Evolutionary conservation across 2,113 vertebrate species (phyloP), one percentile per base, ranked within the genome.

Genomic region (Empidonax traillii): DNA sequence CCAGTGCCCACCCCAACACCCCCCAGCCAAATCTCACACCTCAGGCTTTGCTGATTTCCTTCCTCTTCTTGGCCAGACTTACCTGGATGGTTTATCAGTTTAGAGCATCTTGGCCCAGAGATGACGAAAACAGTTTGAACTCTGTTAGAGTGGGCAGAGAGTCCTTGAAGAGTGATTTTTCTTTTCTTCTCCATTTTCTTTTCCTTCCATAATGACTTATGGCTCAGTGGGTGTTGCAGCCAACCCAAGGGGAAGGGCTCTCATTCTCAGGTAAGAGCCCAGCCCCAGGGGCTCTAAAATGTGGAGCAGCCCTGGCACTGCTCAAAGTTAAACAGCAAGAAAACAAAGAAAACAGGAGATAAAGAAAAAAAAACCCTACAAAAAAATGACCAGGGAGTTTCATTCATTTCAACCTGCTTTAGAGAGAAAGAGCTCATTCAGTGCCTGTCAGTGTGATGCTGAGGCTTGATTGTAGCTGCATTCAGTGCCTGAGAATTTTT

Each of bases 221-320:
- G 22, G 39, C 43, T 68, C 35, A 6, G 33, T 24, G 27, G 39
- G 4, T 46, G 30, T 43, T 83, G 47, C 25, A 59, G 19, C 18
- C 35, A 56, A 12, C 58, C 22, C 39, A 41, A 31, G 27, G 43
- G 24, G 77, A 91, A 59, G 33, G 5, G 44, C 11, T 73, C 41
- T 49, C 24, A 12, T 0, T 0, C 8, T 12, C 7, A 13, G 19
- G 2, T 25, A n/a, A 28, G n/a, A 30, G 6, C 19, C 15, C 53
- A n/a, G 2, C 8, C 25, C 52, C 20, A 43, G 22, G 41, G n/a
- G 8, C 24, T 75, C 41, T 49, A 1, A 28, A 65, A 51, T 3
- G 6, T 0, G 22, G 20, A 78, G 31, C 52, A 72, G 28, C 37
- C 20, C 73, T 55, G 55, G 14, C 6, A 43, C 28, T 62, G 43